These are phyloP conservation scores for Kryptolebias ocellatus DNA, from an alignment of 2,797 vertebrate genomes.

Conservation along the genomic window DNA sequence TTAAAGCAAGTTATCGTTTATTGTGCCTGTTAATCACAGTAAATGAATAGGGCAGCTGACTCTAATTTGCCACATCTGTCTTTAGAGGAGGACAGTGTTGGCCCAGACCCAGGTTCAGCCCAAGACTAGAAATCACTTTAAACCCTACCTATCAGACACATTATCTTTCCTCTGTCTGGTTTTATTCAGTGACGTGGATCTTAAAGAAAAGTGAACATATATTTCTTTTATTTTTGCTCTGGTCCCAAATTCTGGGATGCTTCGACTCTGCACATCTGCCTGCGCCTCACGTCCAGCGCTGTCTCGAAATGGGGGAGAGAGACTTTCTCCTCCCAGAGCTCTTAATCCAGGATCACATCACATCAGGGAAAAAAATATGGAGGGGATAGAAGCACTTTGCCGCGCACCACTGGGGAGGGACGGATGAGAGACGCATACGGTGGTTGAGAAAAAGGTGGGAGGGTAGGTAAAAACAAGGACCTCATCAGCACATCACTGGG, in stretches of 20 bases:
- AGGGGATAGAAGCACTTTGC: constrained; percentile 56
- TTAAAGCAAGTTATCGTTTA: constrained; percentile 4
- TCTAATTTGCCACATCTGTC: constrained; percentile 45
- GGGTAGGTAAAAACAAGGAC: constrained; percentile 48
- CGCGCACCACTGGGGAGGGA: constrained; percentile 41
- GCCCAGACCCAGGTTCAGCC: constrained; percentile 21
- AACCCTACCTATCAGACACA: constrained; percentile 13
- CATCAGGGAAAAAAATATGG: constrained; percentile 52
- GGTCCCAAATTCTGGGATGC: constrained; percentile 37
- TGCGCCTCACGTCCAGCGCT: constrained; percentile 51
- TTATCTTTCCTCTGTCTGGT: constrained; percentile 13
- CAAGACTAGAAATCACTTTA: constrained; percentile 17
- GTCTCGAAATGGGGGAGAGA: constrained; percentile 62
- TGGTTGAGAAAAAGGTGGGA: constrained; percentile 23
- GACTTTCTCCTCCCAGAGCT: constrained; percentile 59
- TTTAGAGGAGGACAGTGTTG: constrained; percentile 39
- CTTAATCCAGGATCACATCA: constrained; percentile 72
- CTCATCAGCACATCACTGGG: constrained; percentile 62
- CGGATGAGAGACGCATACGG: constrained; percentile 36
- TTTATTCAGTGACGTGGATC: constrained; percentile 11
- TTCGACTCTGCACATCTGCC: constrained; percentile 36
- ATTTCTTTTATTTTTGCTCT: constrained; percentile 5
- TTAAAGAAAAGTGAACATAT: constrained; percentile 18
- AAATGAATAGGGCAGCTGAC: constrained; percentile 24
- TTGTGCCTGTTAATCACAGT: constrained; percentile 24